Base-by-base conservation (phyloP, 2,888 invertebrate genomes). In the Drosophila meridionalis region DNA sequence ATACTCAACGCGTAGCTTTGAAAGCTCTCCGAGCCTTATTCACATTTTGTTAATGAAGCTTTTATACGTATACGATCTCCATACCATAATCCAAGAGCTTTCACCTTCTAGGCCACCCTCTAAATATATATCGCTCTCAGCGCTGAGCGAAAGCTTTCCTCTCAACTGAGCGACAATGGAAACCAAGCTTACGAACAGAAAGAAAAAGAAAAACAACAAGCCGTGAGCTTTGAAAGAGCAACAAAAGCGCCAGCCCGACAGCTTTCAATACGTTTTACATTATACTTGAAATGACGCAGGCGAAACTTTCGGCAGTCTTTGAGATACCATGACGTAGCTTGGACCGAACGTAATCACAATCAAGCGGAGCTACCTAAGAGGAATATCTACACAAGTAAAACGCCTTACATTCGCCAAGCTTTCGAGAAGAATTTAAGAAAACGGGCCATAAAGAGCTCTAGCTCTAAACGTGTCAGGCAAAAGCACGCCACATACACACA, bases 291-390 rank as follows among this genome's bases (percentile, higher is more conserved):
- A 64, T 80, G 67, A 74, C 75, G 78, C 66, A 78, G 82, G 79
- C 79, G 50, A 72, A 80, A 75, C 78, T 78, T 82, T 82, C 66
- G 75, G 69, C 78, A 82, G 82, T 80, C 82, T 72, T 72, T 65
- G 65, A 78, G 71, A 78, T 80, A 75, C 76, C 75, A 69, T 82
- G 82, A 81, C 81, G 79, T 78, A 80, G 80, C 71, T 75, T 74
- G 64, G 82, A 65, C 81, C 73, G 76, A 77, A 77, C 73, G 73
- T 62, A 69, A 60, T 26, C 55, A 58, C 34, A 57, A 34, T 34
- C 60, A 43, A 47, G 50, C 60, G 55, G 30, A 45, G 30, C 28
- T 47, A 45, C 20, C 20, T 30, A n/a, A 45, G 56, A 43, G 30
- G 8, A n/a, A 32, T 50, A 32, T 9, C 9, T 50, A 2, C 48